Evolutionary conservation across 2,113 vertebrate species (phyloP).

Genomic region (Tichodroma muraria): DNA sequence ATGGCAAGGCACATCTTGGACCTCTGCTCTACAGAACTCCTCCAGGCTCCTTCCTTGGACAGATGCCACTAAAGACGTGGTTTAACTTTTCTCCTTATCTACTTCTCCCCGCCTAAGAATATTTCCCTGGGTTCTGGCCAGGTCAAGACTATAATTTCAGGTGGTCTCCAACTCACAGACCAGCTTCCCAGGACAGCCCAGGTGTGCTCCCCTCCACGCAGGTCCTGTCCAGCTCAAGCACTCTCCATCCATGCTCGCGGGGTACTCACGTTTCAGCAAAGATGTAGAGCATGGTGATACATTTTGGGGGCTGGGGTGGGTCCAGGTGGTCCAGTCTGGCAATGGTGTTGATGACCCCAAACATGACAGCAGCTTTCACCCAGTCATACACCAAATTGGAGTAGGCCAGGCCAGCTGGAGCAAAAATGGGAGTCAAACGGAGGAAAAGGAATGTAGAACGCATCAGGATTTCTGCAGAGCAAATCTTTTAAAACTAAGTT

Average conservation of each 20-base stretch:
- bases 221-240: neutral
- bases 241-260: accelerated
- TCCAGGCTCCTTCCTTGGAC: neutral
- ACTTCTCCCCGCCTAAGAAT: neutral
- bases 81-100: neutral
- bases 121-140: neutral
- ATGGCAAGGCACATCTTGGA: neutral
- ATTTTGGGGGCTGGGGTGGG: slow-evolving; percentile 89
- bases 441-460: accelerated
- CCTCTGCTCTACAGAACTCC: neutral
- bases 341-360: slow-evolving; percentile 87
- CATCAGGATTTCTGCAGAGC: neutral
- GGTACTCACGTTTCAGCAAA: slow-evolving; percentile 90
- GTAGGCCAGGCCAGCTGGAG: slow-evolving; percentile 87
- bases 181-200: neutral
- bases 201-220: accelerated
- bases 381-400: slow-evolving; percentile 93
- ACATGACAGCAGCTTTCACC: slow-evolving; percentile 94
- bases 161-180: neutral
- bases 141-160: neutral
- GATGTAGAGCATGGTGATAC: slow-evolving; percentile 92
- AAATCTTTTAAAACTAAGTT: neutral
- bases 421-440: neutral
- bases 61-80: accelerated
- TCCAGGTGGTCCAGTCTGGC: slow-evolving; percentile 89